Conservation (phyloP, 2,797 vertebrate species). For the Epinephelus awoara region DNA sequence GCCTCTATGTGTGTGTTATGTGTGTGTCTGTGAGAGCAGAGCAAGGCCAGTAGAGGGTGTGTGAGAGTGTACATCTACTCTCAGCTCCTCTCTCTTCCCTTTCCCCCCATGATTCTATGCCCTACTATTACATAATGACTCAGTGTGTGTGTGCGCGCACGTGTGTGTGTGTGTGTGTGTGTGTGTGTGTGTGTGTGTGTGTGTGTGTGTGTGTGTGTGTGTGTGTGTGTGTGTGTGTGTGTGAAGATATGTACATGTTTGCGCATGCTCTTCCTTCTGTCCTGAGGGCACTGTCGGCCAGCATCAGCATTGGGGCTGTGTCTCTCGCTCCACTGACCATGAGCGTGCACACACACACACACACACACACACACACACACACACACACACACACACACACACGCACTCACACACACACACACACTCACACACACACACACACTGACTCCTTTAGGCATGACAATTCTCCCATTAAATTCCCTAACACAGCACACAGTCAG, state of each 20-base stretch:
- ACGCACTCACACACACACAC: constrained; percentile 13
- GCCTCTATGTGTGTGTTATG: neutral
- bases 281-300: constrained; percentile 58
- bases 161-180: neutral
- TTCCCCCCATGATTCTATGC: constrained; percentile 12
- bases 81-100: neutral
- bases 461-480: constrained; percentile 29
- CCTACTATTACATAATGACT: constrained; percentile 57
- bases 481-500: constrained; percentile 16
- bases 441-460: constrained; percentile 6
- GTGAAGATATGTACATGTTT: constrained; percentile 9
- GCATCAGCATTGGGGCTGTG: constrained; percentile 52
- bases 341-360: neutral
- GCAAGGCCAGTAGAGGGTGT: constrained; percentile 47
- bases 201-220: constrained; percentile 4
- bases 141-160: constrained; percentile 2
- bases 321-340: constrained; percentile 52
- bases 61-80: constrained; percentile 10
- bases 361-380: constrained; percentile 10
- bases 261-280: constrained; percentile 44
- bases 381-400: constrained; percentile 5
- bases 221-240: constrained; percentile 10
- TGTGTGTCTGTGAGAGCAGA: neutral
- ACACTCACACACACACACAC: constrained; percentile 6
- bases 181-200: neutral